phyloP scores from a whole-genome alignment of 1,140 invertebrate genomes.

The Tetramorium parvispinum region DNA sequence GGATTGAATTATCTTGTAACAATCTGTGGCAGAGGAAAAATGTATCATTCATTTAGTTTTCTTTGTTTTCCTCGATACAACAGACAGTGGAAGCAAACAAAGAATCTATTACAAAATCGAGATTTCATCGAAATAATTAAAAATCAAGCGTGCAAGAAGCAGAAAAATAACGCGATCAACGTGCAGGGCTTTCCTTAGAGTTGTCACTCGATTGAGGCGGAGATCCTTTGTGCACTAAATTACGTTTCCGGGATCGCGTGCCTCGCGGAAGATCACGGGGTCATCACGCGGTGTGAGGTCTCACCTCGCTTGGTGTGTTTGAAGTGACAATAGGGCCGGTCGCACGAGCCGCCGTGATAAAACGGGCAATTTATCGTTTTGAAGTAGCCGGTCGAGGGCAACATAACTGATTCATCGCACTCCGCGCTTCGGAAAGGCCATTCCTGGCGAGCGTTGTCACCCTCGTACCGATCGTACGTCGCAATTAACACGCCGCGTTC shows the following conservation, averaged over 20 bases:
- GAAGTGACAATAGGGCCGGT: conserved; percentile 95
- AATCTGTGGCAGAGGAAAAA: background rate
- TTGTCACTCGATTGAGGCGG: background rate
- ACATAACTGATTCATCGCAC: conserved; percentile 88
- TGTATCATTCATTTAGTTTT: background rate
- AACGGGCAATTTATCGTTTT: conserved; percentile 93
- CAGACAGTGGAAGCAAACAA: conserved; percentile 5
- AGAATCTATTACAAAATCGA: background rate
- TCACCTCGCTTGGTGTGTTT: conserved; percentile 91
- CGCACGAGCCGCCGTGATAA: conserved; percentile 92
- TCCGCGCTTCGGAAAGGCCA: conserved; percentile 57
- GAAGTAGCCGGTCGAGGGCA: conserved; percentile 94
- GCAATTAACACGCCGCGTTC: background rate
- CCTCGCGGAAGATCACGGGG: background rate
- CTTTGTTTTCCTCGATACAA: background rate
- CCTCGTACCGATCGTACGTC: background rate
- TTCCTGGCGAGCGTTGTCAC: conserved; percentile 4
- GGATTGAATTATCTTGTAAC: background rate
- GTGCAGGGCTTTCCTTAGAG: background rate
- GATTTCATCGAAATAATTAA: background rate
- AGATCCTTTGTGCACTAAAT: background rate
- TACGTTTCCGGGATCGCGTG: background rate
- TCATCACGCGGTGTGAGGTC: conserved; percentile 6
- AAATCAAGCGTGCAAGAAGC: background rate
- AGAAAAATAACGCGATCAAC: background rate